Conservation (phyloP, 2,113 vertebrate species). For the Syrmaticus mikado region DNA sequence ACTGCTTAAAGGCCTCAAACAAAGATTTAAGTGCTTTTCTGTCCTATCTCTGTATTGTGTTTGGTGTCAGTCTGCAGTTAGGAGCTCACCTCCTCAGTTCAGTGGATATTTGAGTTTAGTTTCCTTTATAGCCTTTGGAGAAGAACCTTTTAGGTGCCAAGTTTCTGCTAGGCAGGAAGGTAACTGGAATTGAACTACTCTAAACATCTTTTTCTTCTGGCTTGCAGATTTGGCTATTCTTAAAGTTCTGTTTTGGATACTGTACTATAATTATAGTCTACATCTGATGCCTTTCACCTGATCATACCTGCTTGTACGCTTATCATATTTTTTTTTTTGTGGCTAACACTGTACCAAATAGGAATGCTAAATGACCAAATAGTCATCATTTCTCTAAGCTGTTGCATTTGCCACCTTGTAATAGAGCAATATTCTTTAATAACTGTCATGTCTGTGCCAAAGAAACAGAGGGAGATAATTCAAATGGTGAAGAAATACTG, state of each 20-base stretch:
- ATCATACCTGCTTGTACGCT: neutral
- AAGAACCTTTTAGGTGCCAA: neutral
- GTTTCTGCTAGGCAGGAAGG: neutral
- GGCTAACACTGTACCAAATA: neutral
- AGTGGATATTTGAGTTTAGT: neutral
- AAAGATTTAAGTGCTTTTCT: neutral
- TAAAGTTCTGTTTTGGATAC: neutral
- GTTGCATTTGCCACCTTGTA: neutral
- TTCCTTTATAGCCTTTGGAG: neutral
- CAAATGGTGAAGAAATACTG: neutral
- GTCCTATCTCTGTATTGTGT: neutral
- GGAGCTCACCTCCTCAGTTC: neutral
- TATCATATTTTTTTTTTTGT: neutral
- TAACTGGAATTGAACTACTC: neutral
- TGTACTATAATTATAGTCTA: neutral
- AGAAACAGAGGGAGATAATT: neutral
- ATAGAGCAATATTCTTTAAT: neutral
- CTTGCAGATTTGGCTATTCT: neutral
- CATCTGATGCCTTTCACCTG: neutral
- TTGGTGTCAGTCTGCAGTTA: neutral
- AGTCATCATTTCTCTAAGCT: neutral
- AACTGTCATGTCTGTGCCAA: neutral
- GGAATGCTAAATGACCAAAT: neutral
- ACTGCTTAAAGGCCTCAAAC: neutral
- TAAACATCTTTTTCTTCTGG: neutral